A percentile compares a stretch with the other conserved stretches of the same genome.
Conservation (phyloP, 1,140 invertebrate species). For the Drosophila repleta region DNA sequence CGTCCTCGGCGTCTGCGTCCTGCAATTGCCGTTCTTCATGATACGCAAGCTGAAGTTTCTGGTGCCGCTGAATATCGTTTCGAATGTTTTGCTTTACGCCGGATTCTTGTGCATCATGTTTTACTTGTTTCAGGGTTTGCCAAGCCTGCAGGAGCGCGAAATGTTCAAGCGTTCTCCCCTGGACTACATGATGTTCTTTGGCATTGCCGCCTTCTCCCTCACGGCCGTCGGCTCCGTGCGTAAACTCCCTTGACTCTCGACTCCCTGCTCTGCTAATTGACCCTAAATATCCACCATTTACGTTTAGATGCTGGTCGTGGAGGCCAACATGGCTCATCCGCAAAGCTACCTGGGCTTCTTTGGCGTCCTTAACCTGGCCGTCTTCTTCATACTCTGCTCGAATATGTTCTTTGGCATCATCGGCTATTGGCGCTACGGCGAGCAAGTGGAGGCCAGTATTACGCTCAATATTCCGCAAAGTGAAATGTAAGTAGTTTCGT, state of each 20-base stretch:
- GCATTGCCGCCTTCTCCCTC: constrained; percentile 62
- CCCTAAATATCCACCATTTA: background rate
- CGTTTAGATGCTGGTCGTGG: constrained; percentile 62
- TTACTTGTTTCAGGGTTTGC: constrained; percentile 52
- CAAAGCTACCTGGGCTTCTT: constrained; percentile 55
- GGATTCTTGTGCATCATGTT: constrained; percentile 62
- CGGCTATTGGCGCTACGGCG: constrained; percentile 64
- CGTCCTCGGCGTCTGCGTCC: constrained; percentile 39
- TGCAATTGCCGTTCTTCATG: constrained; percentile 59
- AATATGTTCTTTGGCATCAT: constrained; percentile 64
- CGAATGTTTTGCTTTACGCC: constrained; percentile 52
- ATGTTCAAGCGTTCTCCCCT: constrained; percentile 32
- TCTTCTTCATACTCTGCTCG: constrained; percentile 54
- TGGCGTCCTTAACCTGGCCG: constrained; percentile 61
- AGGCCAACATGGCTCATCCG: constrained; percentile 59
- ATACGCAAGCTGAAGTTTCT: constrained; percentile 57
- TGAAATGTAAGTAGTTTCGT: constrained; percentile 61
- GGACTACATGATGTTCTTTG: constrained; percentile 59
- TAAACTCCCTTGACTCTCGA: no score
- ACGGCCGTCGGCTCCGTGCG: constrained; percentile 67
- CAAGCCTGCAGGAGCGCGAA: constrained; percentile 20
- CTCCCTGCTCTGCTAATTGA: no score
- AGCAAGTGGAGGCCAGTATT: constrained; percentile 56
- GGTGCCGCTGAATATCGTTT: constrained; percentile 58
- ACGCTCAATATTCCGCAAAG: constrained; percentile 58